phyloP scores from a whole-genome alignment of 2,113 vertebrate species.

The Phoenicopterus ruber region DNA sequence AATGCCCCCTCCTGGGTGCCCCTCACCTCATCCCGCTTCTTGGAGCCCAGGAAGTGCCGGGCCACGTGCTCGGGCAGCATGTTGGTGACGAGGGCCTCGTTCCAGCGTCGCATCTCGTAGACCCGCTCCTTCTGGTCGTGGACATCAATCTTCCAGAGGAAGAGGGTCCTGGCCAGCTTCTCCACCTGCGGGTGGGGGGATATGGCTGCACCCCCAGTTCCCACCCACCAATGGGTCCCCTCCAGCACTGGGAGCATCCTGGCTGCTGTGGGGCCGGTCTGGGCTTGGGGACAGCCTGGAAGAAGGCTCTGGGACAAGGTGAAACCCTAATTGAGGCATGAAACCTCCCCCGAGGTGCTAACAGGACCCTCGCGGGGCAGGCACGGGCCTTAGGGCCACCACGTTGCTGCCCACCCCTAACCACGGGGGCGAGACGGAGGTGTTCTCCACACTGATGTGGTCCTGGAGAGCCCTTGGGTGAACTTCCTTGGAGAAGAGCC shows the following conservation, averaged over 20 bases:
- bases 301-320: background rate
- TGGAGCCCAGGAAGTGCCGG: slow-evolving; percentile 91
- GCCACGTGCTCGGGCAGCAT: slow-evolving; percentile 97
- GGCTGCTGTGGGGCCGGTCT: fast-evolving
- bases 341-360: background rate
- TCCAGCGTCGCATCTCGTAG: slow-evolving; percentile 93
- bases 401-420: background rate
- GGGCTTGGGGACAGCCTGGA: background rate
- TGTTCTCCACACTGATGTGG: background rate
- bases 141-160: slow-evolving; percentile 92
- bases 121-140: slow-evolving; percentile 92
- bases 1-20: too few species aligned
- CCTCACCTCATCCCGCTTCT: slow-evolving; percentile 90
- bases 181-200: slow-evolving; percentile 77
- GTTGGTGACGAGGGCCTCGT: slow-evolving; percentile 92
- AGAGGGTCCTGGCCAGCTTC: slow-evolving; percentile 86
- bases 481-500: background rate
- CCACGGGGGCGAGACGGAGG: fast-evolving
- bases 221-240: background rate
- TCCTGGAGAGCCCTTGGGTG: background rate
- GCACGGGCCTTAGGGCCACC: background rate
- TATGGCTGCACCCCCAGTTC: background rate
- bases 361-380: fast-evolving
- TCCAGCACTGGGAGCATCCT: background rate
- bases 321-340: background rate